Conservation (phyloP, 2,797 vertebrate species). For the Alcedo atthis region DNA sequence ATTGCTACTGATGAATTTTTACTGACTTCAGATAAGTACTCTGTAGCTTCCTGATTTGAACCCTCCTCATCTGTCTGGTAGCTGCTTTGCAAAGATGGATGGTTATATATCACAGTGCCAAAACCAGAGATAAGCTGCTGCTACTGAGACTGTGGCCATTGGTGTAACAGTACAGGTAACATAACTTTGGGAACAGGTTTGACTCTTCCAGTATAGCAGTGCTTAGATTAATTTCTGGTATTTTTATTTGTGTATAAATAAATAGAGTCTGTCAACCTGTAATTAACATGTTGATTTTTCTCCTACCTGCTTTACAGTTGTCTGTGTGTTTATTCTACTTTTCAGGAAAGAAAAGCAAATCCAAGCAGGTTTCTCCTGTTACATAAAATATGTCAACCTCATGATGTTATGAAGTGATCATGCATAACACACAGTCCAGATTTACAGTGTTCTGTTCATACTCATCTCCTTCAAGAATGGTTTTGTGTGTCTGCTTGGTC, state of each 20-base stretch:
- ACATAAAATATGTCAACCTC: background rate
- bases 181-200: background rate
- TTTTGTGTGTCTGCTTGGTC: background rate
- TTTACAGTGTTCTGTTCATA: background rate
- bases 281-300: background rate
- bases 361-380: background rate
- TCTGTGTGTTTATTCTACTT: background rate
- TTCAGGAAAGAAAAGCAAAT: background rate
- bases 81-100: background rate
- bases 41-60: background rate
- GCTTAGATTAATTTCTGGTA: background rate
- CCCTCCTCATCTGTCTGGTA: background rate
- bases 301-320: background rate
- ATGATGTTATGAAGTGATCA: background rate
- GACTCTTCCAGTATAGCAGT: background rate
- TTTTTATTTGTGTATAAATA: background rate
- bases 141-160: fast-evolving
- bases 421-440: background rate
- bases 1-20: background rate
- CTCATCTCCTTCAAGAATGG: background rate
- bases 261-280: background rate
- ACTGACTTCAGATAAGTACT: background rate
- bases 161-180: background rate
- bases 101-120: background rate
- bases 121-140: background rate